Conservation (phyloP, 2,888 invertebrate genomes). For the Trichogramma dendrolimi region DNA sequence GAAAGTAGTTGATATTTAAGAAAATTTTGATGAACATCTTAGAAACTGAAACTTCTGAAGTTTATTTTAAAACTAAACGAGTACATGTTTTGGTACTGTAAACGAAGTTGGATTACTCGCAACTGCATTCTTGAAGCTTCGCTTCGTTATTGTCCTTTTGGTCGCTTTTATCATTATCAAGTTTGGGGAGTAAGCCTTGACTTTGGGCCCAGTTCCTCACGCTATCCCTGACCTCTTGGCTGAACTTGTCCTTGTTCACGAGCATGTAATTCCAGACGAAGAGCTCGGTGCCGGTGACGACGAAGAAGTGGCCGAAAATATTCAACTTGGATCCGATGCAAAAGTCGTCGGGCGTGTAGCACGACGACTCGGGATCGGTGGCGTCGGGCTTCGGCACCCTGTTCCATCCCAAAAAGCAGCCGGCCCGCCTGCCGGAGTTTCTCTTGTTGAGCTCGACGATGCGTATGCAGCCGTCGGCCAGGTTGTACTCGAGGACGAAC, state of each 20-base stretch:
- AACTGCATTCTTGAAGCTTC: no score
- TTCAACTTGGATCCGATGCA: slow-evolving; percentile 71
- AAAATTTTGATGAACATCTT: no score
- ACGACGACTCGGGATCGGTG: slow-evolving; percentile 51
- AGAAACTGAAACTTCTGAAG: no score
- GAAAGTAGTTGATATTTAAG: no score
- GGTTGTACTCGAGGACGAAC: slow-evolving; percentile 72
- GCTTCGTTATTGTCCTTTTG: no score
- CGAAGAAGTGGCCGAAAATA: slow-evolving; percentile 72
- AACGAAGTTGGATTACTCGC: no score
- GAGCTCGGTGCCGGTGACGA: slow-evolving; percentile 71
- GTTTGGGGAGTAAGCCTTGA: slow-evolving; percentile 60
- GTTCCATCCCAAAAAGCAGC: slow-evolving; percentile 68
- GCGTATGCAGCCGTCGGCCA: slow-evolving; percentile 71
- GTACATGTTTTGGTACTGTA: no score
- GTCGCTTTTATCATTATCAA: no score
- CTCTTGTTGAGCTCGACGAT: slow-evolving; percentile 69
- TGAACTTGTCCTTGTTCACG: slow-evolving; percentile 69
- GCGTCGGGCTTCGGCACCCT: slow-evolving; percentile 64
- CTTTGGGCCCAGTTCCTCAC: slow-evolving; percentile 65
- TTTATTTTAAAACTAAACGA: no score
- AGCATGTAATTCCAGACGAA: slow-evolving; percentile 75
- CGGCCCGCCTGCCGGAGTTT: slow-evolving; percentile 70
- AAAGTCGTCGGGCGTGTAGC: slow-evolving; percentile 75
- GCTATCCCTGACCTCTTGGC: slow-evolving; percentile 63